phyloP scores from a whole-genome alignment of 1,140 invertebrate species.

The Dermatophagoides farinae region DNA sequence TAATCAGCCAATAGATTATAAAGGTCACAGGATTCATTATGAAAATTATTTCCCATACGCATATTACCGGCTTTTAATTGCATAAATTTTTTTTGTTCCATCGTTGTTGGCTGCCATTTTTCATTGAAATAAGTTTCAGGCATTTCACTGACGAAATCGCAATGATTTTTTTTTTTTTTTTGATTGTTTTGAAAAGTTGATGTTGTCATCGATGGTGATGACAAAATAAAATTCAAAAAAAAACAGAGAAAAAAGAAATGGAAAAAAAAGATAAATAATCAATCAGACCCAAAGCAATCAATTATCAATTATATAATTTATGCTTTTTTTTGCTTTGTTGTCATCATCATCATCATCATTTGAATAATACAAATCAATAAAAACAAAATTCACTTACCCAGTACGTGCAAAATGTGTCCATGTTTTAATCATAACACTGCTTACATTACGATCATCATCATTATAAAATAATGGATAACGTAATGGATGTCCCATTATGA shows the following conservation, averaged over 20 bases:
- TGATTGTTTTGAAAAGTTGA: too few relatives aligned
- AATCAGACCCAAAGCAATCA: not conserved
- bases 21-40: conserved; percentile 10
- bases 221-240: not conserved
- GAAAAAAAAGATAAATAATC: not conserved
- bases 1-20: conserved; percentile 6
- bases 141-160: not conserved
- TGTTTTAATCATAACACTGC: conserved; percentile 68
- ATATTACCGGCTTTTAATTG: not conserved
- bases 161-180: not conserved
- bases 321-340: not conserved
- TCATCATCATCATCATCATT: not conserved
- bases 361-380: not conserved
- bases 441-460: conserved; percentile 52
- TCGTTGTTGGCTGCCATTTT: not conserved
- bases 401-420: conserved; percentile 89
- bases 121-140: not conserved
- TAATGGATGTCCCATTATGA: conserved; percentile 79
- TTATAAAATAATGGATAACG: conserved; percentile 55
- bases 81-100: not conserved
- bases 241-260: not conserved
- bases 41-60: conserved; percentile 5
- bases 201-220: too few relatives aligned
- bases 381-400: conserved; percentile 38
- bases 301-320: not conserved